Conservation (phyloP, 2,888 invertebrate species). For the Trachelus iudaicus region DNA sequence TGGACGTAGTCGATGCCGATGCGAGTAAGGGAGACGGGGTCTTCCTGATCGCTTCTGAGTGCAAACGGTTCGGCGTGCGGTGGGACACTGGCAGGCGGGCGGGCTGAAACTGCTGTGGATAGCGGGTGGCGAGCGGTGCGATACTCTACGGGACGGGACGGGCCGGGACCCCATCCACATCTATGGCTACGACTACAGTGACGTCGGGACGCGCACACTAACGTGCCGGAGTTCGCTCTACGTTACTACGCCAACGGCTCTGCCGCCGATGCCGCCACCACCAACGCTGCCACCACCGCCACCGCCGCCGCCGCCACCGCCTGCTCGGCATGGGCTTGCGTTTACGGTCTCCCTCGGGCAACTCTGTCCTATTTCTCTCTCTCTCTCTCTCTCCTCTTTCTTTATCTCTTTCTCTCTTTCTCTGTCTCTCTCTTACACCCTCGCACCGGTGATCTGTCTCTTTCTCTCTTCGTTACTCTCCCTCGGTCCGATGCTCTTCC, state of each 20-base stretch:
- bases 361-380: slow-evolving; percentile 24
- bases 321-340: slow-evolving; percentile 9
- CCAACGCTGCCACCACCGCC: slow-evolving; percentile 31
- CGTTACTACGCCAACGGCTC: slow-evolving; percentile 50
- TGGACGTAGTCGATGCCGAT: slow-evolving; percentile 6
- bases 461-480: slow-evolving; percentile 14
- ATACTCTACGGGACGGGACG: slow-evolving; percentile 25
- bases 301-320: slow-evolving; percentile 28
- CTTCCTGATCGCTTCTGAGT: slow-evolving; percentile 35
- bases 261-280: slow-evolving; percentile 32
- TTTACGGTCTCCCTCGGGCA: slow-evolving; percentile 47
- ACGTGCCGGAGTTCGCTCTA: slow-evolving; percentile 39
- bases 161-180: slow-evolving; percentile 37
- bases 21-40: slow-evolving; percentile 13
- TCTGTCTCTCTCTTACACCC: slow-evolving; percentile 22
- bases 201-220: slow-evolving; percentile 25
- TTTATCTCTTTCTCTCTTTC: slow-evolving; percentile 9
- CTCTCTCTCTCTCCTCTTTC: slow-evolving; percentile 22
- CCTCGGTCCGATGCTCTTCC: slow-evolving; percentile 41
- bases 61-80: slow-evolving; percentile 65
- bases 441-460: slow-evolving; percentile 9
- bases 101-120: slow-evolving; percentile 42
- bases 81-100: slow-evolving; percentile 61
- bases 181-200: neutral
- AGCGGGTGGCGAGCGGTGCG: slow-evolving; percentile 30